phyloP scores from a whole-genome alignment of 1,140 invertebrate genomes.

The Teleopsis dalmanni region DNA sequence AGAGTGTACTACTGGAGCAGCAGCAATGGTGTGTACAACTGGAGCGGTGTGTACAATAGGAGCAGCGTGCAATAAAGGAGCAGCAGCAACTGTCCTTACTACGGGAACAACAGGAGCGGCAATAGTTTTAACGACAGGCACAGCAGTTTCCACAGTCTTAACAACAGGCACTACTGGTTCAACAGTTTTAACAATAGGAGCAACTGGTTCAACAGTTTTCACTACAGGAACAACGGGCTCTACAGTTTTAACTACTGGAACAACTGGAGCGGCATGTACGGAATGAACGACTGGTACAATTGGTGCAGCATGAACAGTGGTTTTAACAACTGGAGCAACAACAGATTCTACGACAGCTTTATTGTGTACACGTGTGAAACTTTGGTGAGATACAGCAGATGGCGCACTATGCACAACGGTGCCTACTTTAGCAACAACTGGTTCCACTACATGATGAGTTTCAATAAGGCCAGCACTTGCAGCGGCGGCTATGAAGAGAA shows the following conservation, averaged over 20 bases:
- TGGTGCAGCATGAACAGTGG: slow-evolving; percentile 24
- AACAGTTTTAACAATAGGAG: slow-evolving; percentile 32
- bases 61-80: slow-evolving; percentile 18
- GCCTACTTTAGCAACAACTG: slow-evolving; percentile 34
- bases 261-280: slow-evolving; percentile 18
- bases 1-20: slow-evolving; percentile 31
- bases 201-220: slow-evolving; percentile 16
- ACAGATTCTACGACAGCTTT: slow-evolving; percentile 33
- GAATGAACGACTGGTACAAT: slow-evolving; percentile 27
- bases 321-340: slow-evolving; percentile 18
- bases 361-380: slow-evolving; percentile 17
- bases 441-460: slow-evolving; percentile 23
- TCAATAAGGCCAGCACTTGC: slow-evolving; percentile 44
- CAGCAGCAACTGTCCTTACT: too few relatives aligned
- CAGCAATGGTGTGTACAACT: slow-evolving; percentile 9
- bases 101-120: slow-evolving; percentile 19
- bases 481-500: slow-evolving; percentile 47
- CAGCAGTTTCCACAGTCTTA: slow-evolving; percentile 21
- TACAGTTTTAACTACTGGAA: neutral
- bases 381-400: slow-evolving; percentile 43
- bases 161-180: slow-evolving; percentile 22
- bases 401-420: slow-evolving; percentile 34
- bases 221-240: neutral
- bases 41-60: slow-evolving; percentile 10
- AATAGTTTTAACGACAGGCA: slow-evolving; percentile 25